Conservation (phyloP, 2,888 invertebrate species). For the Phragmatobia fuliginosa region DNA sequence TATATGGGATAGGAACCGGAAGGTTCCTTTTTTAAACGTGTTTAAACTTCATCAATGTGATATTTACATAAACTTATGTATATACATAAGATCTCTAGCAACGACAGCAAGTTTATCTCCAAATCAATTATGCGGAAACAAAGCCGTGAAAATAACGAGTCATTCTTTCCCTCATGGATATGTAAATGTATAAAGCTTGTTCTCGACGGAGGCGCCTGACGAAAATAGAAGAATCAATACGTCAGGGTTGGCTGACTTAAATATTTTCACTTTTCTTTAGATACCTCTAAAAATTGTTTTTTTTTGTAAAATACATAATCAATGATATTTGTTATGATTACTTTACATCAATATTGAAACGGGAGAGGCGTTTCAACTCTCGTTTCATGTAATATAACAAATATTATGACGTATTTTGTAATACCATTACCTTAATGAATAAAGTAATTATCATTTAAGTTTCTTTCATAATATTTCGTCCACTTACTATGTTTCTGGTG, state of each 20-base stretch:
- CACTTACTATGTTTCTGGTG: neutral
- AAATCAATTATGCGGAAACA: slow-evolving; percentile 55
- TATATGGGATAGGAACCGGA: no score
- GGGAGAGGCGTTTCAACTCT: no score
- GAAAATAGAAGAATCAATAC: slow-evolving; percentile 48
- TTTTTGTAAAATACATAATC: neutral
- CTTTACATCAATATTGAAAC: no score
- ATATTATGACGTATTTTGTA: no score
- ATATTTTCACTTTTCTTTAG: slow-evolving; percentile 35
- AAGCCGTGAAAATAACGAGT: slow-evolving; percentile 52
- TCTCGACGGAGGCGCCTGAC: slow-evolving; percentile 25
- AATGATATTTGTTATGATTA: no score
- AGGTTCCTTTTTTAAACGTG: neutral
- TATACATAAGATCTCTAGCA: neutral
- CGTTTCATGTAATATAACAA: no score
- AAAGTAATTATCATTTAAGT: neutral
- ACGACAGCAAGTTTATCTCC: slow-evolving; percentile 23
- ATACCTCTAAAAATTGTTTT: neutral
- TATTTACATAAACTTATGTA: neutral
- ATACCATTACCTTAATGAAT: no score
- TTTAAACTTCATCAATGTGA: neutral
- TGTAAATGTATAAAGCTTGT: slow-evolving; percentile 55
- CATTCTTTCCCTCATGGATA: slow-evolving; percentile 40
- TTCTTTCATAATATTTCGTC: neutral
- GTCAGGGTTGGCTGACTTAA: slow-evolving; percentile 32